A percentile compares a stretch with the other conserved stretches of the same genome.
phyloP scores from a whole-genome alignment of 2,113 vertebrate species.

The Crypturellus undulatus region DNA sequence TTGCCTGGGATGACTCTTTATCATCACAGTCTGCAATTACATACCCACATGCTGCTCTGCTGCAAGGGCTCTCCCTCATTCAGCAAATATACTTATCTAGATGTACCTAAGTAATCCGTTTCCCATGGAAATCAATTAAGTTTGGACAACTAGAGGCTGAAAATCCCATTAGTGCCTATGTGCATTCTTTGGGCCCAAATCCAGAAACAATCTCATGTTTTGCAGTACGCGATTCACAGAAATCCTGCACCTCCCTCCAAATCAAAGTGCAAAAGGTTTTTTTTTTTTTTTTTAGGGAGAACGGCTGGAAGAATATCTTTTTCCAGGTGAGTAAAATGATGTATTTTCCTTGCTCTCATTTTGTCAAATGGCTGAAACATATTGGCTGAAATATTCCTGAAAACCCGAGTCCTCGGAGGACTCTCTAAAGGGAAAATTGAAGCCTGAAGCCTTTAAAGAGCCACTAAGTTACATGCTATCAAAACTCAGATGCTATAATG shows the following conservation, averaged over 20 bases:
- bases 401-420: background rate
- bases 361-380: background rate
- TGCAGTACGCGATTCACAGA: background rate
- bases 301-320: background rate
- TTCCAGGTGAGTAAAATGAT: background rate
- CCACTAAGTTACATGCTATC: background rate
- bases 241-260: background rate
- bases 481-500: background rate
- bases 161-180: accelerated
- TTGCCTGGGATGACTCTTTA: background rate
- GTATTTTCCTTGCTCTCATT: background rate
- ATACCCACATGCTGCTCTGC: background rate
- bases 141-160: background rate
- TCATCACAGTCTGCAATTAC: background rate
- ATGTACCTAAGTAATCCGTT: background rate
- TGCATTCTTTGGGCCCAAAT: background rate
- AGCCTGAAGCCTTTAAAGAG: background rate
- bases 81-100: background rate
- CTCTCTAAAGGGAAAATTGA: background rate
- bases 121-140: background rate
- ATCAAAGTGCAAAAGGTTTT: background rate
- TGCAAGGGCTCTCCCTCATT: background rate
- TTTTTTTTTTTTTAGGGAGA: background rate
- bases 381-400: background rate
- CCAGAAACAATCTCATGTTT: background rate